phyloP scores from a whole-genome alignment of 1,140 invertebrate genomes.

The Oreohelix idahoensis region DNA sequence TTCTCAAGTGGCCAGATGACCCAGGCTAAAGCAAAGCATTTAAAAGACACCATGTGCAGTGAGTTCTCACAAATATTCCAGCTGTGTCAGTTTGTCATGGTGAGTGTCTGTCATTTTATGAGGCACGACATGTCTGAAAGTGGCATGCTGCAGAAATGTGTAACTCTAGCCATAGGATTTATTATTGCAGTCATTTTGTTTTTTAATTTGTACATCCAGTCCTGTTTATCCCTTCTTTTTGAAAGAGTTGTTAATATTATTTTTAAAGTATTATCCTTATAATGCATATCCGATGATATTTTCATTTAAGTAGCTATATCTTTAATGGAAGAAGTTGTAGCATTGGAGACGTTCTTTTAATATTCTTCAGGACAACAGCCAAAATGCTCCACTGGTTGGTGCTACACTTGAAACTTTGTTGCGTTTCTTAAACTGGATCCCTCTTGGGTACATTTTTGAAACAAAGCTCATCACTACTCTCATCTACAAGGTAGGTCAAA shows the following conservation, averaged over 20 bases:
- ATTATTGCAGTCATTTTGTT: too few species aligned
- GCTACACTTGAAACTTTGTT: slow-evolving; percentile 96
- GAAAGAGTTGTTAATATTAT: too few species aligned
- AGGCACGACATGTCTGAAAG: too few species aligned
- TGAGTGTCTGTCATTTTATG: slow-evolving; percentile 72
- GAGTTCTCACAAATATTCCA: slow-evolving; percentile 99
- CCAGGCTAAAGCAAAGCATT: slow-evolving; percentile 98
- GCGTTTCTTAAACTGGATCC: slow-evolving; percentile 99
- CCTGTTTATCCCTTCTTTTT: too few species aligned
- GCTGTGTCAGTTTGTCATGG: slow-evolving; percentile 96
- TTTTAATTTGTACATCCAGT: too few species aligned
- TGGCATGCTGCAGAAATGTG: too few species aligned
- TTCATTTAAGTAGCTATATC: too few species aligned
- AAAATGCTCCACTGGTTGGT: slow-evolving; percentile 93
- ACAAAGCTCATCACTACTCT: slow-evolving; percentile 96
- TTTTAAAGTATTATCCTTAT: too few species aligned
- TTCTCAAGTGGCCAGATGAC: slow-evolving; percentile 98
- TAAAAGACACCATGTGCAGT: slow-evolving; percentile 99
- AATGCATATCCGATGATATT: too few species aligned
- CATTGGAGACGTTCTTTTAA: too few species aligned
- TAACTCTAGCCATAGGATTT: too few species aligned
- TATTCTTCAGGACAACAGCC: slow-evolving; percentile 87
- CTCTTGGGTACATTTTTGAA: slow-evolving; percentile 99
- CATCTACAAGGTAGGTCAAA: slow-evolving; percentile 85
- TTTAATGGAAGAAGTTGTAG: too few species aligned